Percentiles rank a stretch among this genome's conserved stretches.
Conservation (phyloP, 2,888 invertebrate genomes). For the Digitonthophagus gazella region DNA sequence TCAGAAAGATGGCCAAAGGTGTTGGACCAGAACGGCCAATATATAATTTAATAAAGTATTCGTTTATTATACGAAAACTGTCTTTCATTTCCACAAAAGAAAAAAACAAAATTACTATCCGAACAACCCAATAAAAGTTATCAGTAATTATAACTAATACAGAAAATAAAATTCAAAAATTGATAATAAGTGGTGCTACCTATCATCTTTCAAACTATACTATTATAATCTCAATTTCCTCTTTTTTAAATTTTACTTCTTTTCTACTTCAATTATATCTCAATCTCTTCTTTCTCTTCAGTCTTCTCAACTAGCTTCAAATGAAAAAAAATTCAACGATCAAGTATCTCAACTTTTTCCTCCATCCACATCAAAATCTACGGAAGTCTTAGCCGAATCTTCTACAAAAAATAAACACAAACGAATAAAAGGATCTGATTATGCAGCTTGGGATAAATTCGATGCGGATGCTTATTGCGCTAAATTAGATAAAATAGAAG, state of each 20-base stretch:
- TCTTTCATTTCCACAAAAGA: no score
- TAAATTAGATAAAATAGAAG: conserved; percentile 57
- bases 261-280: not conserved
- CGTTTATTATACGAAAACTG: no score
- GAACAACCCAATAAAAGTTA: no score
- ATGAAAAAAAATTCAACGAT: not conserved
- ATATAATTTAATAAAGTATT: no score
- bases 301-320: not conserved
- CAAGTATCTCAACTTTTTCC: not conserved
- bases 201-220: no score
- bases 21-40: no score
- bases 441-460: conserved; percentile 75
- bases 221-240: no score
- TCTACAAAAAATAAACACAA: conserved; percentile 42
- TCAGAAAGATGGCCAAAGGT: no score
- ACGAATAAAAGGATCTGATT: conserved; percentile 63
- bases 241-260: not conserved
- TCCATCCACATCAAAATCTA: not conserved
- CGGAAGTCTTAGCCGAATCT: conserved; percentile 16
- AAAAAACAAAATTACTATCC: no score
- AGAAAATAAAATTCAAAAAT: no score
- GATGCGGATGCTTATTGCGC: conserved; percentile 71
- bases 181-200: no score
- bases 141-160: no score
- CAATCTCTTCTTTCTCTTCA: not conserved